Evolutionary conservation across 2,113 vertebrate species (phyloP).

Genomic region (Strix uralensis): DNA sequence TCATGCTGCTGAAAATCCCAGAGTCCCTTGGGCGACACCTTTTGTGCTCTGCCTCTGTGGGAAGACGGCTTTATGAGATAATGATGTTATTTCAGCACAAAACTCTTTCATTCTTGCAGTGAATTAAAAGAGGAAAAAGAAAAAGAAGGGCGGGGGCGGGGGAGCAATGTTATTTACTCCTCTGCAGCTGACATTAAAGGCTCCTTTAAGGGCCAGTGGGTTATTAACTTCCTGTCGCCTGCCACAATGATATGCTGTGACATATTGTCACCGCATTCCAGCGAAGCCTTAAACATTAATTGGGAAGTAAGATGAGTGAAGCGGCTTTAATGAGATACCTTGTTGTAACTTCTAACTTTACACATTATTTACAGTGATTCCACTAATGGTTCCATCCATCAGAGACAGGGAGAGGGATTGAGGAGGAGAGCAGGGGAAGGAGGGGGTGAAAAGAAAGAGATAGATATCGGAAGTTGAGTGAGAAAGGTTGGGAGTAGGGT

Average conservation of each 20-base stretch:
- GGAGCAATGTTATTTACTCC: constrained; percentile 60
- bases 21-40: not conserved
- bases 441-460: not conserved
- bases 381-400: constrained; percentile 83
- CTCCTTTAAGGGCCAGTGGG: constrained; percentile 67
- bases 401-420: constrained; percentile 47
- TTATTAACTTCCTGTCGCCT: constrained; percentile 73
- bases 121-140: constrained; percentile 39
- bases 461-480: not conserved
- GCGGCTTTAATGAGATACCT: constrained; percentile 83
- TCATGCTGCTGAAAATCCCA: not conserved
- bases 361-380: constrained; percentile 85
- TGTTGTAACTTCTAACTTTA: constrained; percentile 82
- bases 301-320: constrained; percentile 80
- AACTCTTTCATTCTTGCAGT: constrained; percentile 28
- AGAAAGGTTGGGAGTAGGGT: not conserved
- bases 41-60: not conserved
- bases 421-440: not conserved
- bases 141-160: not conserved
- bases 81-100: constrained; percentile 59
- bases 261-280: constrained; percentile 72
- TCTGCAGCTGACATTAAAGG: constrained; percentile 58
- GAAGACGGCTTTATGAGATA: constrained; percentile 55
- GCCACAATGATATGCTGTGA: constrained; percentile 67
- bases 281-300: constrained; percentile 80